Base-by-base conservation (phyloP, 2,888 invertebrate genomes). In the Cosmia trapezina region DNA sequence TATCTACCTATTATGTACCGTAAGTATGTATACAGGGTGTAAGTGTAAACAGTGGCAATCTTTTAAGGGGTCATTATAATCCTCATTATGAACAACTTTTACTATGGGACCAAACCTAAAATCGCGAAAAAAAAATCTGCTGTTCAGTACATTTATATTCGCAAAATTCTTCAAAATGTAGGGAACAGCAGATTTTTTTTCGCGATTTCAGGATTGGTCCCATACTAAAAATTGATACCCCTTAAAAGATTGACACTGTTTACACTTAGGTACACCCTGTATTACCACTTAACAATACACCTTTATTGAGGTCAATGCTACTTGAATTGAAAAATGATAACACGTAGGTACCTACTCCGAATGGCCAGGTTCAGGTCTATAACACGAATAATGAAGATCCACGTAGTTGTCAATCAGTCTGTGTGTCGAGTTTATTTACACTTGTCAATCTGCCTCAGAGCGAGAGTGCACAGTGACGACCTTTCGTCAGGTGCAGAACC, bases 401-500 rank as follows among this genome's bases (percentile, higher is more conserved):
- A 65, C 73, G 60, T 73, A 61, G 69, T 73, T 71, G 74, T 73
- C 73, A 74, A 69, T 56, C 70, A 66, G 76, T 67, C 45, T 66
- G 64, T 63, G 53, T 76, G 70, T 80, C 54, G 33, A 60, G 78
- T 83, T 86, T 86, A 84, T 84, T 86, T 79, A 84, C 84, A 75
- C 60, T 72, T 86, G 78, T 83, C 81, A 81, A 81, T 79, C 79
- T 76, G 54, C 33, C 65, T 78, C 69, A 45, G 59, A 80, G 78
- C 72, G 80, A 81, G 80, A 84, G 70, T 83, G 77, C 80, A 85
- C 66, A 74, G 71, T 62, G 83, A 70, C 84, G 86, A 88, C 84
- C 81, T 89, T 87, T 86, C 64, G 71, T 83, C 85, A 86, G 86
- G 86, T 90, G 88, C 88, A 89, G 87, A 90, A 87, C 86, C 83